phyloP scores from a whole-genome alignment of 1,140 invertebrate species.

The Meloidogyne chitwoodi region DNA sequence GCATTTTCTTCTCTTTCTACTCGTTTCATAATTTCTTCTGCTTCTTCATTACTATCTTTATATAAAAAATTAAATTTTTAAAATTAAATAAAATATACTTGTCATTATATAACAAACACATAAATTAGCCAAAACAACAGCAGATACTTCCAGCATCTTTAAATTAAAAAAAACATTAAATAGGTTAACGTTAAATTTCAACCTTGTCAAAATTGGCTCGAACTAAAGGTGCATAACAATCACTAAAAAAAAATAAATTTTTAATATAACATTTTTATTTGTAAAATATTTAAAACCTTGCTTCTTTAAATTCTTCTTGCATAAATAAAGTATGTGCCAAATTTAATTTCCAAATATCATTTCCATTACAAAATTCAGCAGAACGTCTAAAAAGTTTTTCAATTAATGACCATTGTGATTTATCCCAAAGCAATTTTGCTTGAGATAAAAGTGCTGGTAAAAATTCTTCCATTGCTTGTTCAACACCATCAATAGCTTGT shows the following conservation, averaged over 20 bases:
- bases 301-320: conserved; percentile 68
- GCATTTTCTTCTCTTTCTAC: conserved; percentile 97
- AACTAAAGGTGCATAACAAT: conserved; percentile 96
- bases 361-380: conserved; percentile 94
- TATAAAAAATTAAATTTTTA: background rate
- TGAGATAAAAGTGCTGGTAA: conserved; percentile 95
- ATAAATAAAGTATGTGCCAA: conserved; percentile 98
- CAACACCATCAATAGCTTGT: conserved; percentile 37
- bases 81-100: conserved; percentile 51
- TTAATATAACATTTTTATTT: background rate
- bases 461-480: conserved; percentile 41
- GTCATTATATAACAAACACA: conserved; percentile 99
- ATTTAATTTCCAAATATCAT: conserved; percentile 92
- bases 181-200: background rate
- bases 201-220: conserved; percentile 90
- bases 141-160: conserved; percentile 83
- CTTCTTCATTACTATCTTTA: conserved; percentile 85
- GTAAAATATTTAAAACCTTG: conserved; percentile 6
- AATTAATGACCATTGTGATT: conserved; percentile 88
- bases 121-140: conserved; percentile 92
- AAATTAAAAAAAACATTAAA: conserved; percentile 57
- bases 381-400: conserved; percentile 74
- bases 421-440: conserved; percentile 77
- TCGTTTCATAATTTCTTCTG: conserved; percentile 95
- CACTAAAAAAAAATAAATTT: conserved; percentile 55